Percentiles rank a stretch among this genome's conserved stretches.
Evolutionary conservation across 1,140 invertebrate genomes (phyloP).

Genomic region (Aphelinus certus): DNA sequence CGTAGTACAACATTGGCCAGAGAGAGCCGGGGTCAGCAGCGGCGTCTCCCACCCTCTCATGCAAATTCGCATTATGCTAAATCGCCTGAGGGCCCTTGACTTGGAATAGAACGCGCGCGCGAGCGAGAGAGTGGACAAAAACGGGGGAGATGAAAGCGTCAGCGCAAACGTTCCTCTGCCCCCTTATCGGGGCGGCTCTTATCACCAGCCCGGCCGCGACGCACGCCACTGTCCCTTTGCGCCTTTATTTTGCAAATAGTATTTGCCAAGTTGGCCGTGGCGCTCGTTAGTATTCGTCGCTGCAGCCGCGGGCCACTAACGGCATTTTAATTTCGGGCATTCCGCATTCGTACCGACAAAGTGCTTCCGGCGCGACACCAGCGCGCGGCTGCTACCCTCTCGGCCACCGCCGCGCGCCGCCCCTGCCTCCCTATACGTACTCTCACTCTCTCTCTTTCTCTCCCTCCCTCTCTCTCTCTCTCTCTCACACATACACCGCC

Average conservation of each 20-base stretch:
- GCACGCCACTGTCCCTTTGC: neutral
- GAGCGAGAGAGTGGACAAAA: no score
- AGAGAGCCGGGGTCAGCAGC: no score
- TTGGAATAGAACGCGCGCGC: no score
- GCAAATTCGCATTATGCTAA: no score
- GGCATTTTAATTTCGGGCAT: slow-evolving; percentile 52
- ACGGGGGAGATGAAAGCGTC: no score
- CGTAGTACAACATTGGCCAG: no score
- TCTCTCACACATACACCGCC: no score
- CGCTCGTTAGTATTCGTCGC: slow-evolving; percentile 50
- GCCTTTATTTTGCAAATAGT: slow-evolving; percentile 45
- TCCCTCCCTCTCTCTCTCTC: neutral
- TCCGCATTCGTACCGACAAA: slow-evolving; percentile 41
- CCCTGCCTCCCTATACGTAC: slow-evolving; percentile 18
- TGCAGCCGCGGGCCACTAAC: slow-evolving; percentile 31
- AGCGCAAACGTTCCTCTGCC: neutral
- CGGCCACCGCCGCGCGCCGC: neutral
- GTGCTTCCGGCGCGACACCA: slow-evolving; percentile 25
- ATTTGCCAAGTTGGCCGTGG: slow-evolving; percentile 34
- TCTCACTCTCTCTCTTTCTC: slow-evolving; percentile 5
- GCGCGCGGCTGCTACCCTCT: no score
- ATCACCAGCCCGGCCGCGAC: slow-evolving; percentile 21
- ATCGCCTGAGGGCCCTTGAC: no score
- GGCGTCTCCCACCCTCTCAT: no score
- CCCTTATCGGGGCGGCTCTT: slow-evolving; percentile 31